Evolutionary conservation across 2,888 invertebrate species (phyloP), one percentile per base, ranked within the genome.

Genomic region (Euphydryas editha): DNA sequence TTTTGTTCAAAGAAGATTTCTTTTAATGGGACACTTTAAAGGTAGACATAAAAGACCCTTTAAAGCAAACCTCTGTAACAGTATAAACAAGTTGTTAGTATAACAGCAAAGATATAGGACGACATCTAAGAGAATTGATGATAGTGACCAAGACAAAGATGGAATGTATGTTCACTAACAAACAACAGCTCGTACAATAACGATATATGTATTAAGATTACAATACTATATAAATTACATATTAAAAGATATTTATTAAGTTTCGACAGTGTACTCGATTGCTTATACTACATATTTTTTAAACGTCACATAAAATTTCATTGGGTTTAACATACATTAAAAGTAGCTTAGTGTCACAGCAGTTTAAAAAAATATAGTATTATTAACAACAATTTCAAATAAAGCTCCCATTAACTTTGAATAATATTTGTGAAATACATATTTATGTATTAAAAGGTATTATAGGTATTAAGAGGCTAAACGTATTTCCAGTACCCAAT

Each of bases 101-200:
- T 46, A 49, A 37, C 18, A 62, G 37, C 47, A 24, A 17, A 74
- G 71, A 72, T 76, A 73, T 77, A 76, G 74, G 74, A 66, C 72
- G 56, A 76, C 76, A 73, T 75, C 73, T 72, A 69, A 54, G 73
- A 76, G 59, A 59, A 76, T 80, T 79, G 76, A 79, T 82, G 78
- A 75, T 77, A 73, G 75, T 72, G 72, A 75, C 69, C 69, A 57
- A 20, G 51, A 62, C 66, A 67, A 54, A 78, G 75, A 74, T 75
- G 76, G 72, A 56, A 63, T 51, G 42, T 74, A 73, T 68, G 76
- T 76, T 74, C 75, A 76, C 75, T 76, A 76, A 78, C 75, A 72
- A 73, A 77, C 76, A 73, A 72, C 69, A 69, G 47, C 63, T 66
- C 65, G 63, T 63, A 72, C 68, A 69, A 72, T 66, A 65, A 67